Evolutionary conservation across 2,888 invertebrate genomes (phyloP).

Genomic region (Tipula helvola): DNA sequence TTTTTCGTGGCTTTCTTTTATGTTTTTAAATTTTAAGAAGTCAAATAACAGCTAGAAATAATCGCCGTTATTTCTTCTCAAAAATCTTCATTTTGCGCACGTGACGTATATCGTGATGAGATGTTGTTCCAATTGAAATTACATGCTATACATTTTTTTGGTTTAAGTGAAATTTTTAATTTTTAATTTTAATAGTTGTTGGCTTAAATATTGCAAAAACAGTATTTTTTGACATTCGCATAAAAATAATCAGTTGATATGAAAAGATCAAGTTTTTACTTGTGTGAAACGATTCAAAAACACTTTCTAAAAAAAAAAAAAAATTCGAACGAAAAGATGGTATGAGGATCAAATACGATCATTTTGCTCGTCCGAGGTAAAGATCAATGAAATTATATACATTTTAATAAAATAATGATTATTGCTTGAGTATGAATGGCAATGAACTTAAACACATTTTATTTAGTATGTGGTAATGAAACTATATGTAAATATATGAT

Average conservation of each 20-base stretch:
- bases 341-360: neutral
- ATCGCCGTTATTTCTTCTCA: neutral
- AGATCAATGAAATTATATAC: neutral
- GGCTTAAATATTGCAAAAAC: neutral
- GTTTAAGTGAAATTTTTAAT: neutral
- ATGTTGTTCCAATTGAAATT: neutral
- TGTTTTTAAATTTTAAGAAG: neutral
- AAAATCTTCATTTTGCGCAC: neutral
- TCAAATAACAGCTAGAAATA: neutral
- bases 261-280: neutral
- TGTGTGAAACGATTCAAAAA: neutral
- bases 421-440: neutral
- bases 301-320: neutral
- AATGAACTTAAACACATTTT: neutral
- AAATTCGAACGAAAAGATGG: neutral
- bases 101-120: neutral
- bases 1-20: neutral
- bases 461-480: neutral
- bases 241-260: neutral
- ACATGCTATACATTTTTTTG: neutral
- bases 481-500: neutral
- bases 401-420: neutral
- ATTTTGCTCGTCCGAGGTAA: neutral
- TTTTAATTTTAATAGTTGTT: neutral
- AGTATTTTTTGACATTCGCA: neutral